phyloP scores from a whole-genome alignment of 2,888 invertebrate genomes.

The Philopedon plagiatum region DNA sequence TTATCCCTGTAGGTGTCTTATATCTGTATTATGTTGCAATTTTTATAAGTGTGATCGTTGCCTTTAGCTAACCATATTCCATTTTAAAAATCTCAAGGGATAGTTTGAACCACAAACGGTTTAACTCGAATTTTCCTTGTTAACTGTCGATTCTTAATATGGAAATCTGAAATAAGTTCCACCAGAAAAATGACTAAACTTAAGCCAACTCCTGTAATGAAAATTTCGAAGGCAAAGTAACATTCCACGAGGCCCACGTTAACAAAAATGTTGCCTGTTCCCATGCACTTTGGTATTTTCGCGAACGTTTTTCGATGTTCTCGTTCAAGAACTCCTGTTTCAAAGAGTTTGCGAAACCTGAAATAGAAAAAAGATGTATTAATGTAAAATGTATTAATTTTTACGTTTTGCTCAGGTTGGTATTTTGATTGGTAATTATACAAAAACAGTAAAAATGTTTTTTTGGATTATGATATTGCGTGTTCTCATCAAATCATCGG shows the following conservation, averaged over 20 bases:
- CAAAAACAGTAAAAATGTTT: too few species aligned
- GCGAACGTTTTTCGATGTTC: constrained; percentile 23
- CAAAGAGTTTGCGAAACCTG: constrained; percentile 40
- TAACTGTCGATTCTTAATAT: not conserved
- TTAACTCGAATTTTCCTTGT: not conserved
- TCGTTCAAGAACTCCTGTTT: constrained; percentile 38
- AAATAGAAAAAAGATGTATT: too few species aligned
- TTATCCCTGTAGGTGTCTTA: too few species aligned
- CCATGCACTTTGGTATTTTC: constrained; percentile 32
- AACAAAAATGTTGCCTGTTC: constrained; percentile 28
- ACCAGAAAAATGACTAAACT: constrained; percentile 32
- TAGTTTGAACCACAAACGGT: not conserved
- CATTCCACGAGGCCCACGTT: constrained; percentile 43
- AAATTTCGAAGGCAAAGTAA: constrained; percentile 44
- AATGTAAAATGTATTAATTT: too few species aligned
- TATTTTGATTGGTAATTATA: too few species aligned
- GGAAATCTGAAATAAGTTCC: constrained; percentile 13
- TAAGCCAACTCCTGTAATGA: constrained; percentile 23
- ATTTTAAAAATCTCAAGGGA: not conserved
- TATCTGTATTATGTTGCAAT: too few species aligned
- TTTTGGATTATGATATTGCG: too few species aligned
- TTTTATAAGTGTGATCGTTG: too few species aligned
- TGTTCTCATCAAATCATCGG: too few species aligned
- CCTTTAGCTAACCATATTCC: too few species aligned
- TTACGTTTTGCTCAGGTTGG: too few species aligned